phyloP scores from a whole-genome alignment of 23 tunicate species.

The Trididemnum miniatum region DNA sequence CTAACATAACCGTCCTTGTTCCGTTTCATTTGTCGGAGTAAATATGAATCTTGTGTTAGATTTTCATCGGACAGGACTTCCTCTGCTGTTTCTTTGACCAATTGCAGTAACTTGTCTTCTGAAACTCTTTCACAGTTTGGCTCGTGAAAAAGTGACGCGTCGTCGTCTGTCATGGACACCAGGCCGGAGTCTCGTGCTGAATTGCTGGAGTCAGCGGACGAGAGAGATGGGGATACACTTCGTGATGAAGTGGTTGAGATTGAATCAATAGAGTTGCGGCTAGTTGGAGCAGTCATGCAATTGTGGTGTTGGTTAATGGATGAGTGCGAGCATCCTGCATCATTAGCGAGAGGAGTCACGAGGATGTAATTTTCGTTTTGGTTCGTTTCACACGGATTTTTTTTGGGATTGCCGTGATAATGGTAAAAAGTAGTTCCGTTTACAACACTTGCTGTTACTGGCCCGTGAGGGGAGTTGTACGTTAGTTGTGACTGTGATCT shows the following conservation, averaged over 20 bases:
- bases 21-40: constrained; percentile 55
- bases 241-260: constrained; percentile 35
- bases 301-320: neutral
- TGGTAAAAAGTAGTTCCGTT: constrained; percentile 53
- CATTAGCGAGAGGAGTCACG: neutral
- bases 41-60: constrained; percentile 38
- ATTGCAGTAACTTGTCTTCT: constrained; percentile 31
- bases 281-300: neutral
- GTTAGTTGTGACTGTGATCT: too few species aligned
- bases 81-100: constrained; percentile 34
- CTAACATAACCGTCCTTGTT: constrained; percentile 46
- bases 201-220: constrained; percentile 15
- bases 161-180: constrained; percentile 53
- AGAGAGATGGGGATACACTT: constrained; percentile 43
- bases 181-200: constrained; percentile 52
- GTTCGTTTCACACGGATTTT: neutral
- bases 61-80: constrained; percentile 38
- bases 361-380: neutral
- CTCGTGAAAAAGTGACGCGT: constrained; percentile 5
- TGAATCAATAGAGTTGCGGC: neutral
- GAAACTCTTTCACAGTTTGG: neutral
- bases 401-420: neutral
- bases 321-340: neutral
- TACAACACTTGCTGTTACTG: constrained; percentile 23
- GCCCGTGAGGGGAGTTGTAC: constrained; percentile 29